These are phyloP conservation scores for Amiota communis DNA, from an alignment of 2,888 invertebrate species.

Conservation along the genomic window DNA sequence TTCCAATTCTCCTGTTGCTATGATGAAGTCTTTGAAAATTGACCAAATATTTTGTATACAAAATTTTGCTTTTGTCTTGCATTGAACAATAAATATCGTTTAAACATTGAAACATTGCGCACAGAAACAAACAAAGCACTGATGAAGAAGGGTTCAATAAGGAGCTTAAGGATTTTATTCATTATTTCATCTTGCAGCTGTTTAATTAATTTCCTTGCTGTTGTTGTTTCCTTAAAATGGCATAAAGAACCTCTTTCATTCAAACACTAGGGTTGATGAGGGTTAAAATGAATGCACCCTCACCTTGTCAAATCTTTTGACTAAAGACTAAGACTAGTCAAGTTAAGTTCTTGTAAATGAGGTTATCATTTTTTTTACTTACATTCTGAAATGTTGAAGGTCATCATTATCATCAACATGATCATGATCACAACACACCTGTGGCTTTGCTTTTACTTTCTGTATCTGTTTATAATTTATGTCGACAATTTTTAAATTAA, in stretches of 20 bases:
- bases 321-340: not conserved
- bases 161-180: conserved; percentile 16
- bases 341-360: conserved; percentile 21
- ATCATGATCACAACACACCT: not conserved
- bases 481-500: conserved; percentile 27
- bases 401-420: not conserved
- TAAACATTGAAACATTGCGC: not conserved
- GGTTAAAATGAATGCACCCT: not conserved
- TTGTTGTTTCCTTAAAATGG: not conserved
- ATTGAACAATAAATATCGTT: conserved; percentile 6
- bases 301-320: not conserved
- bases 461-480: conserved; percentile 13
- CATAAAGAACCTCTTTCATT: no score
- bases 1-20: not conserved
- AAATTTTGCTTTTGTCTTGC: not conserved
- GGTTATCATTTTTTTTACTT: conserved; percentile 4
- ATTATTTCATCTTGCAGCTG: conserved; percentile 17
- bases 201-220: conserved; percentile 19
- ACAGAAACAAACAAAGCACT: no score
- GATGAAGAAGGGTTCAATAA: conserved; percentile 3
- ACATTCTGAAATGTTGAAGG: not conserved
- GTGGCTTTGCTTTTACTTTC: not conserved
- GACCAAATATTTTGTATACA: not conserved
- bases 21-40: not conserved
- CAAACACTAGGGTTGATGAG: not conserved